Evolutionary conservation across 2,797 vertebrate genomes (phyloP).

Genomic region (Euphonia xanthogaster): DNA sequence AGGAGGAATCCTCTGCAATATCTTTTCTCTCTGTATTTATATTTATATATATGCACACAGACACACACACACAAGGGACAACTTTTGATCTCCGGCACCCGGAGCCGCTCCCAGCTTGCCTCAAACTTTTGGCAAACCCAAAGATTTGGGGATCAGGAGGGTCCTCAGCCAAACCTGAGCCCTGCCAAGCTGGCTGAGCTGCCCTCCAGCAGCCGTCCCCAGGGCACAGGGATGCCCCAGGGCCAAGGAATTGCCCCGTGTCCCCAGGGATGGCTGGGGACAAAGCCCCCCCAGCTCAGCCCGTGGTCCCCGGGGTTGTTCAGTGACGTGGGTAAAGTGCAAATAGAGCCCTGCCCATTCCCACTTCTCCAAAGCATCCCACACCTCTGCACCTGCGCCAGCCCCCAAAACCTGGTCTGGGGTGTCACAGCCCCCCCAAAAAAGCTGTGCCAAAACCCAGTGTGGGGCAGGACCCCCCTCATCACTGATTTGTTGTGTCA

Average conservation of each 20-base stretch:
- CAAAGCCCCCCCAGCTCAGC: background rate
- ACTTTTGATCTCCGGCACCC: background rate
- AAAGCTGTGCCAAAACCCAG: background rate
- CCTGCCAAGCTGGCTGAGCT: background rate
- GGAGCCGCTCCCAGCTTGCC: background rate
- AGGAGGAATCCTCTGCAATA: background rate
- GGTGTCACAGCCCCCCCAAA: background rate
- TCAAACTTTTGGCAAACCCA: background rate
- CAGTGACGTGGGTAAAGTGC: conserved; percentile 20
- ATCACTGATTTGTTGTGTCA: accelerated
- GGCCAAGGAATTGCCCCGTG: background rate
- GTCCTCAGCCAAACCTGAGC: background rate
- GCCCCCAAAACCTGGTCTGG: background rate
- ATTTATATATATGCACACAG: background rate
- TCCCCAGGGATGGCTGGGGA: background rate
- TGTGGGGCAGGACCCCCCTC: background rate
- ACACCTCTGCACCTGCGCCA: background rate
- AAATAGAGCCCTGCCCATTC: background rate
- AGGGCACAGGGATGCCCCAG: background rate
- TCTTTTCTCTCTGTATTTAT: background rate
- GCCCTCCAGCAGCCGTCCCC: background rate
- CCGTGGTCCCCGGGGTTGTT: background rate
- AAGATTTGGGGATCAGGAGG: background rate
- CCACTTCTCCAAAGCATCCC: background rate
- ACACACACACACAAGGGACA: background rate